Percentiles rank a stretch among this genome's conserved stretches.
phyloP scores from a whole-genome alignment of 2,113 vertebrate species.

The Saguinus midas region DNA sequence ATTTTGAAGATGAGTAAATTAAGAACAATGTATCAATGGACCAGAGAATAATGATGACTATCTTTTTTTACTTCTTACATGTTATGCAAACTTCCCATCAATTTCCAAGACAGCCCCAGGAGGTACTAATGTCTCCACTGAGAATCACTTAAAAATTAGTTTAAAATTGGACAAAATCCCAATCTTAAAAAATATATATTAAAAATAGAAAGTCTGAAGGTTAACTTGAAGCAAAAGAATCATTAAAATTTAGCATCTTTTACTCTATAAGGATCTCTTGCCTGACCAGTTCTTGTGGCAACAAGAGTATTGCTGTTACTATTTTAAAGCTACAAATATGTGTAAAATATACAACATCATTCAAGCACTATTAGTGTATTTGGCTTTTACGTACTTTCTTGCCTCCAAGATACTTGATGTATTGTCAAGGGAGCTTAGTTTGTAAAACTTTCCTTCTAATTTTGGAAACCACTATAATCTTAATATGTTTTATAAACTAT shows the following conservation, averaged over 20 bases:
- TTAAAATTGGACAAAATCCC: neutral
- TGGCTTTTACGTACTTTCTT: conserved; percentile 29
- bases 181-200: conserved; percentile 21
- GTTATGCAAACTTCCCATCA: neutral
- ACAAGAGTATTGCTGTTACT: conserved; percentile 41
- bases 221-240: conserved; percentile 4
- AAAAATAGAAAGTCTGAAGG: conserved; percentile 16
- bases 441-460: conserved; percentile 29
- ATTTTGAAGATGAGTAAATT: neutral
- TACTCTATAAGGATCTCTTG: neutral
- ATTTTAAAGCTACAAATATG: conserved; percentile 67
- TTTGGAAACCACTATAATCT: conserved; percentile 14
- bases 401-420: conserved; percentile 36
- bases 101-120: neutral
- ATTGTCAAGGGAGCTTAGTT: conserved; percentile 43
- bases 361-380: conserved; percentile 48
- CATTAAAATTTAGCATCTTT: neutral
- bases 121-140: neutral
- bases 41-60: neutral
- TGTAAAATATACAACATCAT: conserved; percentile 60
- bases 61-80: neutral
- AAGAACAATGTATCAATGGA: neutral
- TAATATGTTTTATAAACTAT: conserved; percentile 51
- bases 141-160: conserved; percentile 33
- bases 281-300: conserved; percentile 40